A percentile compares a stretch with the other conserved stretches of the same genome.
Evolutionary conservation across 2,888 invertebrate genomes (phyloP).

Genomic region (Lasioglossum calceatum): DNA sequence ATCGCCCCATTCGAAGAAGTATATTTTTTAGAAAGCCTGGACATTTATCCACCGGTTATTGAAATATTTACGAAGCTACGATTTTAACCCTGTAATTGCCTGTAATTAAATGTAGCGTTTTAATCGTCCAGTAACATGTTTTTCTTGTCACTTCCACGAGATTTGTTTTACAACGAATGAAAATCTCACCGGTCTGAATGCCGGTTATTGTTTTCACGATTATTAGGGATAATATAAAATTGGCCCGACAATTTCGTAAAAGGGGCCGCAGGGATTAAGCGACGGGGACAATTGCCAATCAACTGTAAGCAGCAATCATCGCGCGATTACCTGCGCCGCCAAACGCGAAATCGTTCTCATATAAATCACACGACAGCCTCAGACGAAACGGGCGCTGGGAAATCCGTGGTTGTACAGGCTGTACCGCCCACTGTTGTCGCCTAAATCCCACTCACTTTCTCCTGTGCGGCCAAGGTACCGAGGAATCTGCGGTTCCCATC

Average conservation of each 20-base stretch:
- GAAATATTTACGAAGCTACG: not conserved
- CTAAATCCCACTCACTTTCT: constrained; percentile 49
- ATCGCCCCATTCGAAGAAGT: too few relatives aligned
- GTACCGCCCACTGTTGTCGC: constrained; percentile 38
- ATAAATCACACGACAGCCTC: constrained; percentile 80
- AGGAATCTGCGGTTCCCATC: constrained; percentile 36
- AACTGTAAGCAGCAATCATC: constrained; percentile 80
- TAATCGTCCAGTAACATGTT: not conserved
- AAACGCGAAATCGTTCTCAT: constrained; percentile 80
- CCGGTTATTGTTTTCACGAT: constrained; percentile 16
- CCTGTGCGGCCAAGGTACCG: constrained; percentile 16
- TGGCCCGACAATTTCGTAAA: constrained; percentile 28
- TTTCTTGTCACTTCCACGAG: not conserved
- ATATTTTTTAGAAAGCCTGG: too few relatives aligned
- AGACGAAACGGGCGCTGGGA: constrained; percentile 64
- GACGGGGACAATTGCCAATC: constrained; percentile 75
- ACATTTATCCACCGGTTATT: not conserved
- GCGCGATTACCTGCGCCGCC: constrained; percentile 78
- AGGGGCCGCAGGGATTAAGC: constrained; percentile 46
- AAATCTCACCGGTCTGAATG: not conserved
- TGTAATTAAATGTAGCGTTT: too few relatives aligned
- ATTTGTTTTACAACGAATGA: not conserved
- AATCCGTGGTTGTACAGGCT: constrained; percentile 56
- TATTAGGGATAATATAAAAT: constrained; percentile 13
- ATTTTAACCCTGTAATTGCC: not conserved